Percentiles rank a stretch among this genome's conserved stretches.
These are phyloP conservation scores for Rhabdomys dilectus DNA, from an alignment of 2,113 vertebrate genomes.

Conservation along the genomic window DNA sequence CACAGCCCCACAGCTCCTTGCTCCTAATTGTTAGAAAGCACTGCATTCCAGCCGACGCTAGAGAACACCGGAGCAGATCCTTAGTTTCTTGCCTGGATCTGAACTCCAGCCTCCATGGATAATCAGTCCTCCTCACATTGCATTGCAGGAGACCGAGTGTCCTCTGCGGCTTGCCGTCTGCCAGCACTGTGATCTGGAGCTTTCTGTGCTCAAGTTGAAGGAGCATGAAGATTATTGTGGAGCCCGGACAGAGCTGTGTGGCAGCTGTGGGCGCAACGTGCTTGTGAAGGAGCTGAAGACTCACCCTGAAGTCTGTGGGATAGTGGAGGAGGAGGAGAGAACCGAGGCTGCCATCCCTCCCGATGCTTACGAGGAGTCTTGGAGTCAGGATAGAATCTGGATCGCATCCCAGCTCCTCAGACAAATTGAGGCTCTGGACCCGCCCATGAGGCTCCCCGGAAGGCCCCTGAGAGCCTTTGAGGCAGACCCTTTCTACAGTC, in stretches of 20 bases:
- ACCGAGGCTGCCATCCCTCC: constrained; percentile 69
- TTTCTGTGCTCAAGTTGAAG: constrained; percentile 90
- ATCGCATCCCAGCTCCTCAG: constrained; percentile 83
- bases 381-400: constrained; percentile 81
- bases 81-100: not conserved
- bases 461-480: constrained; percentile 76
- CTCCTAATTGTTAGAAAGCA: constrained; percentile 1
- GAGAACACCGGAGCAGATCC: not conserved
- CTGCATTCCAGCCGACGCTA: not conserved
- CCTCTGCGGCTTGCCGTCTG: constrained; percentile 91
- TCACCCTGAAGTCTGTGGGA: constrained; percentile 91
- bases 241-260: constrained; percentile 93
- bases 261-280: constrained; percentile 90
- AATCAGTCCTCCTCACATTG: not conserved
- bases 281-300: constrained; percentile 91
- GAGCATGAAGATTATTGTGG: constrained; percentile 97
- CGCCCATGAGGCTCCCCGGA: not conserved
- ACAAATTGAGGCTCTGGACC: constrained; percentile 82
- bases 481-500: constrained; percentile 78
- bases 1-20: not conserved
- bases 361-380: not conserved
- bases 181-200: constrained; percentile 95
- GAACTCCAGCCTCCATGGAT: not conserved
- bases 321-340: constrained; percentile 83
- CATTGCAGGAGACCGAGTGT: constrained; percentile 89